A percentile compares a stretch with the other conserved stretches of the same genome.
Conservation (phyloP, 1,140 invertebrate genomes). For the Halictus rubicundus region DNA sequence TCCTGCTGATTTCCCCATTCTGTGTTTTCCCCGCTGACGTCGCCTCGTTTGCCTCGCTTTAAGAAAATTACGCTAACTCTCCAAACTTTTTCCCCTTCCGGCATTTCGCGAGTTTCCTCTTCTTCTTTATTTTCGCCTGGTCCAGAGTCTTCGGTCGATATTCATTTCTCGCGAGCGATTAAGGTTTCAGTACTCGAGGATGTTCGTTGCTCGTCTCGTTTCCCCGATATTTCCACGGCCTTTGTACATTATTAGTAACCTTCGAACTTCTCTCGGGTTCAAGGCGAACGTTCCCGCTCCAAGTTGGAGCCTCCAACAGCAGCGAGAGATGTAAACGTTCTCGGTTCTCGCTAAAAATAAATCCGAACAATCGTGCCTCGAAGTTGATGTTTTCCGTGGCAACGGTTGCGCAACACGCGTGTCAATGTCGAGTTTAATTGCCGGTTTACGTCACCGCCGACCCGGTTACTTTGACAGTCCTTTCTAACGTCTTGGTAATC, state of each 20-base stretch:
- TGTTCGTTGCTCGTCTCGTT: background rate
- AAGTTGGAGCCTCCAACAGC: background rate
- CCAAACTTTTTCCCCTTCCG: no score
- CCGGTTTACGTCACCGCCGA: no score
- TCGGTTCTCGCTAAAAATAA: no score
- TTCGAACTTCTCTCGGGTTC: constrained; percentile 22
- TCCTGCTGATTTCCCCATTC: background rate
- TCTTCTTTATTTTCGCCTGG: background rate
- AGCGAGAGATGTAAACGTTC: background rate
- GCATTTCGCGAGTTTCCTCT: no score
- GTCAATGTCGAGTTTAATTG: constrained; percentile 12
- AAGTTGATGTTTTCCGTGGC: no score
- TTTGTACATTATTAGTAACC: background rate
- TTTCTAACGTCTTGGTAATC: no score
- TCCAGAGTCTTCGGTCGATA: background rate
- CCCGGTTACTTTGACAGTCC: no score
- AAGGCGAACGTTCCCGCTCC: constrained; percentile 6
- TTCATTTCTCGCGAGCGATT: background rate
- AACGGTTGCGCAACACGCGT: background rate
- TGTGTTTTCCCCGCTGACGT: background rate
- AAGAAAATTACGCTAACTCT: no score
- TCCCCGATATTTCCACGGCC: no score
- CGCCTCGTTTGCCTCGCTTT: background rate
- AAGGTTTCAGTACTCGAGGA: background rate
- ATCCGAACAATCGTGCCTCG: no score